A percentile compares a stretch with the other conserved stretches of the same genome.
Evolutionary conservation across 2,113 vertebrate species (phyloP).

Genomic region (Nerophis lumbriciformis): DNA sequence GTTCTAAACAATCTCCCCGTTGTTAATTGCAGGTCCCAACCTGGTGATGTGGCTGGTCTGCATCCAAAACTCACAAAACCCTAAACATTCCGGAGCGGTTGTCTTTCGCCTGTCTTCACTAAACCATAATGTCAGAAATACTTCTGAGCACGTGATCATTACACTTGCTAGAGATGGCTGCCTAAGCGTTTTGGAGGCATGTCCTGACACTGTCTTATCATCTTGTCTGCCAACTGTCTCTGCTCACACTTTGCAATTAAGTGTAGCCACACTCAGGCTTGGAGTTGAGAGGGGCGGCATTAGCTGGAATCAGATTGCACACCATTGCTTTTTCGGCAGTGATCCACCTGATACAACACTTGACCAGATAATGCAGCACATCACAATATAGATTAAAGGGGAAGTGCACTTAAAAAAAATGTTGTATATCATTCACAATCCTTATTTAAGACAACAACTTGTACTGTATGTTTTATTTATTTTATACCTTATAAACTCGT

Average conservation of each 20-base stretch:
- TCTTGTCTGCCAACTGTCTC: slow-evolving; percentile 54
- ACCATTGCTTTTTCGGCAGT: neutral
- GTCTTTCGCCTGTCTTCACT: slow-evolving; percentile 43
- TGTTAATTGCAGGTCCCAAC: slow-evolving; percentile 51
- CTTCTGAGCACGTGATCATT: slow-evolving; percentile 62
- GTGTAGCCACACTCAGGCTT: slow-evolving; percentile 32
- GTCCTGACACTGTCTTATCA: slow-evolving; percentile 51
- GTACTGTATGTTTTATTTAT: no score
- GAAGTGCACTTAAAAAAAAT: no score
- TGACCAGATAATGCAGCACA: neutral
- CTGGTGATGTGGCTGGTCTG: slow-evolving; percentile 44
- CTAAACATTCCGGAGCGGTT: slow-evolving; percentile 50
- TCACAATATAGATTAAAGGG: neutral
- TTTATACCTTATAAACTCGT: no score
- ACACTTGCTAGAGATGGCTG: slow-evolving; percentile 58
- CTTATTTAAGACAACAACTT: no score
- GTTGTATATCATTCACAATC: no score
- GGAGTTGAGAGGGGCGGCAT: slow-evolving; percentile 10
- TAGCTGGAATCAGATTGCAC: slow-evolving; percentile 11
- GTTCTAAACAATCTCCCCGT: slow-evolving; percentile 49
- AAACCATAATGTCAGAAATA: slow-evolving; percentile 60
- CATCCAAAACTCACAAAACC: slow-evolving; percentile 59
- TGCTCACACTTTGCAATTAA: slow-evolving; percentile 63
- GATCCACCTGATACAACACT: neutral
- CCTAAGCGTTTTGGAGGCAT: slow-evolving; percentile 60